A percentile compares a stretch with the other conserved stretches of the same genome.
phyloP scores from a whole-genome alignment of 2,797 vertebrate species.

The Bradypus variegatus region DNA sequence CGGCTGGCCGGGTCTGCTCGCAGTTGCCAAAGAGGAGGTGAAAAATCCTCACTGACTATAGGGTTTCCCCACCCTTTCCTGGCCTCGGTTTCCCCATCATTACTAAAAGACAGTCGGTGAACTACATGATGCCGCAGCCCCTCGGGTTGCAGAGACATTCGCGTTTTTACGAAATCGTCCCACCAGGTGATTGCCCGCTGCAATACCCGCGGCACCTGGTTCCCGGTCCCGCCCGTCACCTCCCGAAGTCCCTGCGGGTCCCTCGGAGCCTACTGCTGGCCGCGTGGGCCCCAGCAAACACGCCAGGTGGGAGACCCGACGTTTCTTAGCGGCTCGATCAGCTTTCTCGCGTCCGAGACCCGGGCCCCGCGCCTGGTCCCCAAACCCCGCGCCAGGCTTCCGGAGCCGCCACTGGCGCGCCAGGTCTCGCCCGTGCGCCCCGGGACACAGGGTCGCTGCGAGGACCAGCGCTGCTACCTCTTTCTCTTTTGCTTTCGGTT shows the following conservation, averaged over 20 bases:
- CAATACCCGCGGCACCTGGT: background rate
- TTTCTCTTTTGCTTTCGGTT: slow-evolving; percentile 64
- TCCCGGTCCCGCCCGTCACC: fast-evolving
- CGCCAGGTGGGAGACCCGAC: background rate
- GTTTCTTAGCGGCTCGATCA: background rate
- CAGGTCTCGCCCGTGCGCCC: background rate
- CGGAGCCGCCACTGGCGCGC: fast-evolving
- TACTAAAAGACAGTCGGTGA: background rate
- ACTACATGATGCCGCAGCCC: background rate
- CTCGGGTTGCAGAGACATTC: background rate
- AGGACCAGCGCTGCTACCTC: background rate
- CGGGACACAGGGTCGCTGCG: background rate
- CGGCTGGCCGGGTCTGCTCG: fast-evolving
- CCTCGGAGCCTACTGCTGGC: background rate
- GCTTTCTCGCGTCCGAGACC: background rate
- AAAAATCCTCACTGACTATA: background rate
- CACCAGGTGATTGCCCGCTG: fast-evolving
- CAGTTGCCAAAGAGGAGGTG: background rate
- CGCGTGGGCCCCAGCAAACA: background rate
- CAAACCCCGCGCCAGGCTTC: fast-evolving
- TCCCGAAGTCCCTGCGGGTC: fast-evolving
- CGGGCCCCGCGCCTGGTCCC: background rate
- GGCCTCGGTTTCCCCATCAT: background rate
- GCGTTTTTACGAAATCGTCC: background rate
- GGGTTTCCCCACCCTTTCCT: background rate